A percentile compares a stretch with the other conserved stretches of the same genome.
Conservation (phyloP, 2,888 invertebrate genomes). For the Lepas anatifera region DNA sequence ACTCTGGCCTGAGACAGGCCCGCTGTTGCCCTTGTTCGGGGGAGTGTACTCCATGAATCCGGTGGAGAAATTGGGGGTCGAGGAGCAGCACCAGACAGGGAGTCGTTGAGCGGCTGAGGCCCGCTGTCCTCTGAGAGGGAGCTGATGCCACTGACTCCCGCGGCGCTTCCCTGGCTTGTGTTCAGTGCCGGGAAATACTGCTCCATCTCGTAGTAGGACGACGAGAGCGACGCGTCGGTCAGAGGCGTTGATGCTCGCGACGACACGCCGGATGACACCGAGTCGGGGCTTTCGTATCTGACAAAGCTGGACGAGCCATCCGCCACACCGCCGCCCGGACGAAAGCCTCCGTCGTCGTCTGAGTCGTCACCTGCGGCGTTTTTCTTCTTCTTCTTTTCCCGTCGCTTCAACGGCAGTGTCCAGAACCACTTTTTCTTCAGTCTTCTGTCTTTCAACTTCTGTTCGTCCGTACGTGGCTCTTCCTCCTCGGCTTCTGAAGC, state of each 20-base stretch:
- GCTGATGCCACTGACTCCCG: background rate
- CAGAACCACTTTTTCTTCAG: slow-evolving; percentile 26
- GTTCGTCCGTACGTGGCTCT: slow-evolving; percentile 11
- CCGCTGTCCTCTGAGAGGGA: too few relatives aligned
- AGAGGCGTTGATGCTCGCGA: slow-evolving; percentile 1
- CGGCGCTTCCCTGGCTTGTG: background rate
- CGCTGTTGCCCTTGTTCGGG: too few relatives aligned
- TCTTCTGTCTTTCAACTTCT: slow-evolving; percentile 24
- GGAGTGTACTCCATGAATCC: slow-evolving; percentile 6
- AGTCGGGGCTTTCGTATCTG: slow-evolving; percentile 11
- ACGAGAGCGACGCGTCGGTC: slow-evolving; percentile 9
- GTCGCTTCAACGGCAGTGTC: slow-evolving; percentile 20
- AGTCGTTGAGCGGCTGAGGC: too few relatives aligned
- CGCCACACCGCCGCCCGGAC: too few relatives aligned
- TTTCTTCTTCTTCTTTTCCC: slow-evolving; percentile 12
- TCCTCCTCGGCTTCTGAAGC: background rate
- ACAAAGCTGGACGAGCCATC: background rate
- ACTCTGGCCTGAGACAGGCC: too few relatives aligned
- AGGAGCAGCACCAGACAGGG: background rate
- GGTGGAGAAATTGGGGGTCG: slow-evolving; percentile 8
- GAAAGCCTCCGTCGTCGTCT: slow-evolving; percentile 23
- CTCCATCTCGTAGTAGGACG: slow-evolving; percentile 13
- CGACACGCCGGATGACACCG: slow-evolving; percentile 19
- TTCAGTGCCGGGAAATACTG: slow-evolving; percentile 13
- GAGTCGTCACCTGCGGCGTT: slow-evolving; percentile 18